These are phyloP conservation scores for Siphamia tubifer DNA, from an alignment of 2,113 vertebrate genomes.

Conservation along the genomic window DNA sequence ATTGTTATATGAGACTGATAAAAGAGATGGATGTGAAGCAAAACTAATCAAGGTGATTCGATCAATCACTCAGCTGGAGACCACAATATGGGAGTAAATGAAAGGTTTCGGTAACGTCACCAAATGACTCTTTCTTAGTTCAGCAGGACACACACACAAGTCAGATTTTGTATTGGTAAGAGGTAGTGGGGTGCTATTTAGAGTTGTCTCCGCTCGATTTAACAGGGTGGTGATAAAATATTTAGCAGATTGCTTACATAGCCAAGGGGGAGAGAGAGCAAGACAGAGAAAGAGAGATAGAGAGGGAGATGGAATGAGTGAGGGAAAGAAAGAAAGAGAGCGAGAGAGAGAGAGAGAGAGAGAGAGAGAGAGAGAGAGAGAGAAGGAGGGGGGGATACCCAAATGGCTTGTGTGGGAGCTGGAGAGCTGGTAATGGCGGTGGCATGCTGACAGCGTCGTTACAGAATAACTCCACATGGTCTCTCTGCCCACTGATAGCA, in stretches of 20 bases:
- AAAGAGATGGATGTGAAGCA: conserved; percentile 11
- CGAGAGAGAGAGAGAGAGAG: conserved; percentile 34
- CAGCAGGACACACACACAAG: conserved; percentile 33
- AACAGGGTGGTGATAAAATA: conserved; percentile 73
- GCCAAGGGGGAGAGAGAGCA: conserved; percentile 46
- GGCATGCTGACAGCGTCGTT: conserved; percentile 64
- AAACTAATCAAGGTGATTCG: conserved; percentile 24
- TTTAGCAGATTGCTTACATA: conserved; percentile 77
- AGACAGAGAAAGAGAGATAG: not conserved
- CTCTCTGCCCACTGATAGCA: conserved; percentile 52
- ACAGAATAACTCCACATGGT: conserved; percentile 56
- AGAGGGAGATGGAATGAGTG: too few species aligned
- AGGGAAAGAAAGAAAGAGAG: not conserved
- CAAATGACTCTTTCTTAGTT: conserved; percentile 11
- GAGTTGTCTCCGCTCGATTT: conserved; percentile 64
- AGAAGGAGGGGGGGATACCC: conserved; percentile 39
- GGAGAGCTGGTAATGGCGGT: conserved; percentile 69
- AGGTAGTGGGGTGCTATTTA: conserved; percentile 56
- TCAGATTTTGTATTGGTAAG: conserved; percentile 36
- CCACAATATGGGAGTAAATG: not conserved
- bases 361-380: not conserved
- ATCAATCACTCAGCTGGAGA: conserved; percentile 43
- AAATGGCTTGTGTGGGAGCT: conserved; percentile 66
- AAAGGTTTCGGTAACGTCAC: conserved; percentile 29
- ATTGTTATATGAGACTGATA: not conserved